Base-by-base conservation (phyloP, 2,888 invertebrate genomes). In the Spilarctia lutea region DNA sequence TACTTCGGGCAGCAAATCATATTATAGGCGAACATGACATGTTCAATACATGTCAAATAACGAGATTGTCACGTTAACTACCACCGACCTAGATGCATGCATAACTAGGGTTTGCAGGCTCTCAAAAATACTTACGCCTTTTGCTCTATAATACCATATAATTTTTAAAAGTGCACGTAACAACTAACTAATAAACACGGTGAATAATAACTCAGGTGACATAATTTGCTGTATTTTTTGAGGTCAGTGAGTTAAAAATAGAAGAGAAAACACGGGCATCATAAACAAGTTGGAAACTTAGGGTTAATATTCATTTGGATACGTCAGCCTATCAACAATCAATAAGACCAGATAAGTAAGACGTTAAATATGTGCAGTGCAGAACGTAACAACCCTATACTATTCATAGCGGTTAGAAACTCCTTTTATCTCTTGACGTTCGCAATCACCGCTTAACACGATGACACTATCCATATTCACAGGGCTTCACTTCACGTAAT, bases 61-160 rank as follows among this genome's bases (percentile, higher is more conserved):
- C 27, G 68, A 72, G 70, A 71, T n/a, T 65, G 71, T 66, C 68
- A 74, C 30, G 45, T 65, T 68, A 75, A 52, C 33, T 30, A 71
- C 63, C 74, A 65, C 39, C 82, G 90, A 88, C 91, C 90, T 81
- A 91, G 84, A 85, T 90, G 86, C 90, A 90, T 88, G 76, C 78
- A 82, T 87, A 86, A 86, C 27, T 13, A 27, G 60, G 27, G 27
- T 60, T 27, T 27, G 27, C 11, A 60, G 16, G 13, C 16, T 6
- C 4, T 60, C 27, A 27, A 27, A 56, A 60, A 16, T 60, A 27
- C 27, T 0, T 4, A 60, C 27, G 27, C n/a, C 10, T 6, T 60
- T 60, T 27, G 13, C 60, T 60, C 27, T 16, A 27, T 13, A 27
- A 60, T 27, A 60, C 27, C 16, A 1, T 4, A 27, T 1, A n/a